Conservation (phyloP, 2,797 vertebrate species). For the Crenichthys baileyi region DNA sequence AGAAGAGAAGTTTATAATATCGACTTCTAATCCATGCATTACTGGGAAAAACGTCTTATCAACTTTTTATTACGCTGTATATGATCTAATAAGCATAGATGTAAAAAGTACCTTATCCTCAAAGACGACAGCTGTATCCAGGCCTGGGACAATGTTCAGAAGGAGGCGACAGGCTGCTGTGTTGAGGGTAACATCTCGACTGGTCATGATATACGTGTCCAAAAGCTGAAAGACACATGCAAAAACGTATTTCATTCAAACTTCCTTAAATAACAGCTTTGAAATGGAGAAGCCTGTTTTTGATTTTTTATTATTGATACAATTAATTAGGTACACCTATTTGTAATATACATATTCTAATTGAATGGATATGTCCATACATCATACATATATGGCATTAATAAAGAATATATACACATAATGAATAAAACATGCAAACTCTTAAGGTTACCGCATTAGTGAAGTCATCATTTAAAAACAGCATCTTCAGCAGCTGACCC, state of each 20-base stretch:
- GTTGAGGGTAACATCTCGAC: constrained; percentile 89
- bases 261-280: not conserved
- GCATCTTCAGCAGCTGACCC: constrained; percentile 93
- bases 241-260: not conserved
- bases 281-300: not conserved
- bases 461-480: constrained; percentile 95
- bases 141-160: constrained; percentile 92
- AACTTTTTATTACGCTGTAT: not conserved
- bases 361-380: not conserved
- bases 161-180: constrained; percentile 93
- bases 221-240: constrained; percentile 81
- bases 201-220: constrained; percentile 94
- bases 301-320: not conserved
- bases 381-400: not conserved
- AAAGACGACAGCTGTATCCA: constrained; percentile 93
- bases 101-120: constrained; percentile 88
- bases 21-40: not conserved
- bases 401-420: not conserved
- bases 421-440: not conserved
- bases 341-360: not conserved
- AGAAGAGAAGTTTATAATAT: not conserved
- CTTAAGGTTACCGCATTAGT: constrained; percentile 88
- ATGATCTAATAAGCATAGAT: not conserved
- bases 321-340: not conserved
- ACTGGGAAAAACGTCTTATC: not conserved